A percentile compares a stretch with the other conserved stretches of the same genome.
Evolutionary conservation across 92 coral and sea anemone species (phyloP).

Genomic region (Zoanthus sociatus): DNA sequence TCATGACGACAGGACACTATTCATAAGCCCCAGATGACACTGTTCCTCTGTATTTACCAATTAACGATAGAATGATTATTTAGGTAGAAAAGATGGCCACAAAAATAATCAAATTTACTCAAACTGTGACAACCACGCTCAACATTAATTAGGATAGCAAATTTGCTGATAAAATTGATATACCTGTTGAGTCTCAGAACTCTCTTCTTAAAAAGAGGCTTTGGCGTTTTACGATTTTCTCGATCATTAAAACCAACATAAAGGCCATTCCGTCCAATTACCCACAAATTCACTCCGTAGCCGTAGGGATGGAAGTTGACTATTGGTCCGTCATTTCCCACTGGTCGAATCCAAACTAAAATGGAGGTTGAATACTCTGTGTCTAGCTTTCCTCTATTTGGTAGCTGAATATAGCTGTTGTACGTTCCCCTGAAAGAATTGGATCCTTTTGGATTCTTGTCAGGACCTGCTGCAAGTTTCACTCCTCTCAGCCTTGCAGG

Average conservation of each 20-base stretch:
- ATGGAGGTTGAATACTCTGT: conserved; percentile 54
- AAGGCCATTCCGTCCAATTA: neutral
- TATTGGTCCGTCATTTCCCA: conserved; percentile 37
- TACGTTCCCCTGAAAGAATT: conserved; percentile 2
- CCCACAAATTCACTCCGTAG: conserved; percentile 39
- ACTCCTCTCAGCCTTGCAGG: conserved; percentile 27
- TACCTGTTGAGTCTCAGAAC: conserved; percentile 19
- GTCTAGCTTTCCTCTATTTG: conserved; percentile 75
- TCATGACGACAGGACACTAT: no score
- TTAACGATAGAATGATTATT: no score
- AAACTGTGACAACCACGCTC: no score
- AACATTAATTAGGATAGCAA: no score
- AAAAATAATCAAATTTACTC: no score
- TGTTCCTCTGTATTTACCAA: no score
- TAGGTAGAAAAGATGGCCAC: no score
- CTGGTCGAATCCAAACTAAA: conserved; percentile 31
- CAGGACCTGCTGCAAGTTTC: conserved; percentile 21
- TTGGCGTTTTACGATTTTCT: neutral
- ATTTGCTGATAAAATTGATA: neutral
- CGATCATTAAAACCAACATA: conserved; percentile 21
- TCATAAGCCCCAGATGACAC: no score
- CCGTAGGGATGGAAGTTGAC: conserved; percentile 38
- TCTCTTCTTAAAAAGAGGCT: neutral
- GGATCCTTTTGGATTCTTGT: conserved; percentile 18
- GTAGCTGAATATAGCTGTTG: conserved; percentile 78